Conservation (phyloP, 2,113 vertebrate genomes). For the Semicossyphus pulcher region DNA sequence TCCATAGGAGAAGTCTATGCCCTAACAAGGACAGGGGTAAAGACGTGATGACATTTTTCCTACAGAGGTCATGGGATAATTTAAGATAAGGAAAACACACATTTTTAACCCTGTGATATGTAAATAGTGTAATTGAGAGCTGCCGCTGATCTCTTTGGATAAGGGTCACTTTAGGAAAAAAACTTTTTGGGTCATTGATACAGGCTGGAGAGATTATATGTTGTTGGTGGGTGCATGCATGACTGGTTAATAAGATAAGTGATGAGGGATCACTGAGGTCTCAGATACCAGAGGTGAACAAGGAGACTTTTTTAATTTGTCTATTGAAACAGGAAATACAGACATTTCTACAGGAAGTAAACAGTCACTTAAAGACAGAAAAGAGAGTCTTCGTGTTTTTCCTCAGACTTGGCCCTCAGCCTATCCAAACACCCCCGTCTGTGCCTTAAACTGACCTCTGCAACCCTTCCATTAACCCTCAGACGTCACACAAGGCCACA, state of each 20-base stretch:
- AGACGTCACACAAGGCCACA: slow-evolving; percentile 64
- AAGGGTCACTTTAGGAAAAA: not conserved
- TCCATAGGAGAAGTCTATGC: not conserved
- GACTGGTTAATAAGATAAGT: slow-evolving; percentile 12
- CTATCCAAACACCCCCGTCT: slow-evolving; percentile 61
- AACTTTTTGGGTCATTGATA: not conserved
- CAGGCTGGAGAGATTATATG: not conserved
- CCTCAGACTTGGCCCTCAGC: slow-evolving; percentile 45
- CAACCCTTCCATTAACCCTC: slow-evolving; percentile 32
- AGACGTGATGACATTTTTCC: not conserved
- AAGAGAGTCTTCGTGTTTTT: slow-evolving; percentile 25
- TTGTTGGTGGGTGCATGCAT: no score
- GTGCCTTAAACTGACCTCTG: slow-evolving; percentile 50
- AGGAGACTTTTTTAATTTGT: not conserved
- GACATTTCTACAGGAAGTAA: not conserved
- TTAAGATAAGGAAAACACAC: not conserved
- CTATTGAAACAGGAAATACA: not conserved
- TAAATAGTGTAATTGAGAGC: not conserved
- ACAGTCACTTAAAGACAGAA: slow-evolving; percentile 25
- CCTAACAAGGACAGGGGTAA: not conserved
- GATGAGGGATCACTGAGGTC: slow-evolving; percentile 35
- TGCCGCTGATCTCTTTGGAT: not conserved
- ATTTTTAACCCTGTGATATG: not conserved
- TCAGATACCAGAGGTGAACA: slow-evolving; percentile 6
- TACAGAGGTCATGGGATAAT: not conserved